Evolutionary conservation across 92 coral and sea anemone genomes (phyloP).

Genomic region (Metridium senile): DNA sequence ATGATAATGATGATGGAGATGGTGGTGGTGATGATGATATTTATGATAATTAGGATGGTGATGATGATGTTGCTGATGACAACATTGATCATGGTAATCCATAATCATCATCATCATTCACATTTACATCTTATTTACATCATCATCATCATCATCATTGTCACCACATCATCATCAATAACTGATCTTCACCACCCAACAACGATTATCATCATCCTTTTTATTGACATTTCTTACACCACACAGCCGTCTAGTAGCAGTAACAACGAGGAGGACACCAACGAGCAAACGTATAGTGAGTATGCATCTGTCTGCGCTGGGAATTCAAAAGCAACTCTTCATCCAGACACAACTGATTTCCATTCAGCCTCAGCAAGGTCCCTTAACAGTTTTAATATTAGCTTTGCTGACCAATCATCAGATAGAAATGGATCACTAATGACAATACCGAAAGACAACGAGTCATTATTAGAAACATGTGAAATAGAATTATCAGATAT

Average conservation of each 20-base stretch:
- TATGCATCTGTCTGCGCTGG: background rate
- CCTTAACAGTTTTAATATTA: slow-evolving; percentile 2
- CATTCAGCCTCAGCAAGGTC: slow-evolving; percentile 25
- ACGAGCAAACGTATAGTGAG: background rate
- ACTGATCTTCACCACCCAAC: no score
- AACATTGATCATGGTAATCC: no score
- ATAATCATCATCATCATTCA: no score
- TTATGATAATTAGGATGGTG: no score
- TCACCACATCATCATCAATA: no score
- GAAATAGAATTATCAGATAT: background rate
- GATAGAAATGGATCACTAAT: background rate
- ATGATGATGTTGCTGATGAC: no score
- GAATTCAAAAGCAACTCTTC: background rate
- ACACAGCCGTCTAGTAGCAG: background rate
- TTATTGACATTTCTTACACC: no score
- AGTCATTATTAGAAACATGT: background rate
- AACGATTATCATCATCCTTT: no score
- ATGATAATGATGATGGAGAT: no score
- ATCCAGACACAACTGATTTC: slow-evolving; percentile 21
- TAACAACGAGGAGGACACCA: background rate
- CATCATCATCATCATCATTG: no score
- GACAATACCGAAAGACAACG: background rate
- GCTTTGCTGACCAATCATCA: slow-evolving; percentile 18
- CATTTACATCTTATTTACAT: no score
- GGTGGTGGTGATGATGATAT: no score